Percentiles rank a stretch among this genome's conserved stretches.
Evolutionary conservation across 2,797 vertebrate species (phyloP).

Genomic region (Gallinago stenura): DNA sequence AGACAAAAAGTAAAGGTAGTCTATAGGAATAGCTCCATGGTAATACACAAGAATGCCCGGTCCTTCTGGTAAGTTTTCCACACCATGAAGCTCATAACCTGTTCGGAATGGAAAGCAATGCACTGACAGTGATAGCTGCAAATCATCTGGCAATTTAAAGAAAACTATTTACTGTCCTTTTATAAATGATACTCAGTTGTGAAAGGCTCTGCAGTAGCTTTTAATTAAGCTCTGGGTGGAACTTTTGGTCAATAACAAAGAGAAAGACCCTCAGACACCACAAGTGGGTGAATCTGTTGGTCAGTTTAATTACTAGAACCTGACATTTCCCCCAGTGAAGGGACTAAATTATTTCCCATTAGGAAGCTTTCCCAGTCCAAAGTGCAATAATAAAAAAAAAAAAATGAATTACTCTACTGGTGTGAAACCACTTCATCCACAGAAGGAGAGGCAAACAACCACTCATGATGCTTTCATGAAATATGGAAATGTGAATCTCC

Average conservation of each 20-base stretch:
- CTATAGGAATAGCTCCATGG: conserved; percentile 94
- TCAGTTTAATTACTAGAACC: not conserved
- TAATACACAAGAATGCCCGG: conserved; percentile 95
- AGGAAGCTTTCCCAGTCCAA: not conserved
- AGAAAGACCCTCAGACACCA: not conserved
- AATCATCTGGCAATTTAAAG: not conserved
- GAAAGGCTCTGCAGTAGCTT: not conserved
- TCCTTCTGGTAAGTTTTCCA: conserved; percentile 93
- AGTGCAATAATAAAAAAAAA: not conserved
- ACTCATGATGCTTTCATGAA: not conserved
- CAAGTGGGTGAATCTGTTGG: not conserved
- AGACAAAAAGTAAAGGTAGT: conserved; percentile 96
- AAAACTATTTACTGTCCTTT: not conserved
- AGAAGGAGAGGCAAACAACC: not conserved
- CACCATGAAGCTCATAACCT: conserved; percentile 96
- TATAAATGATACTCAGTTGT: not conserved
- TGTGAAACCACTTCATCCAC: not conserved
- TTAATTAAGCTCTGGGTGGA: not conserved
- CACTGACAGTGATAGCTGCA: not conserved
- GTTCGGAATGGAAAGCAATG: conserved; percentile 59
- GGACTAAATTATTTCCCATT: not conserved
- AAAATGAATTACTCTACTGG: not conserved
- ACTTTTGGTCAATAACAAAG: not conserved
- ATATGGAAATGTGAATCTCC: not conserved
- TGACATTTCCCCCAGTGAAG: not conserved